These are phyloP conservation scores for Heliconius erato DNA, from an alignment of 2,888 invertebrate species.

Conservation along the genomic window DNA sequence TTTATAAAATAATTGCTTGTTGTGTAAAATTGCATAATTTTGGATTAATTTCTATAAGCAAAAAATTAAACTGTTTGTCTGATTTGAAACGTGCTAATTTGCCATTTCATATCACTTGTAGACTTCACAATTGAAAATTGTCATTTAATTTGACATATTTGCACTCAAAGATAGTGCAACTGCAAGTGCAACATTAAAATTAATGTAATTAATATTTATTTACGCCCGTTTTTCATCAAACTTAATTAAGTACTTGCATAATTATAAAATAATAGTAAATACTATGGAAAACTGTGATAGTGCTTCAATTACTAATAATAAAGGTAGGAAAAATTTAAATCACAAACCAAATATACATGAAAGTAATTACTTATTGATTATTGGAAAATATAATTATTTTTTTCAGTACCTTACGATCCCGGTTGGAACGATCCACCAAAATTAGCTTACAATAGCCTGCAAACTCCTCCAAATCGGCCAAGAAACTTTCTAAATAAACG, in stretches of 20 bases:
- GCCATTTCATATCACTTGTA: background rate
- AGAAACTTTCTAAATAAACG: constrained; percentile 83
- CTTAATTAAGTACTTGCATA: background rate
- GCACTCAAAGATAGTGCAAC: background rate
- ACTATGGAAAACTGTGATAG: constrained; percentile 62
- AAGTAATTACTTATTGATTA: background rate
- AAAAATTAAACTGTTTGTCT: too few species aligned
- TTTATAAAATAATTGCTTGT: too few species aligned
- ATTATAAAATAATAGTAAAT: background rate
- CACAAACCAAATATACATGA: background rate
- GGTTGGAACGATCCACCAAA: constrained; percentile 87
- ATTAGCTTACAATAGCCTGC: constrained; percentile 77
- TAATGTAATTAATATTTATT: constrained; percentile 1
- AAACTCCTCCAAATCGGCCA: constrained; percentile 73
- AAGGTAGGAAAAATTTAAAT: constrained; percentile 57
- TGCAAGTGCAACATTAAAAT: background rate
- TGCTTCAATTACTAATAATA: constrained; percentile 53
- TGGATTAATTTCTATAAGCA: too few species aligned
- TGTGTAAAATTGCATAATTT: too few species aligned
- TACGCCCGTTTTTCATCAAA: background rate
- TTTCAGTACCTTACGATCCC: constrained; percentile 79
- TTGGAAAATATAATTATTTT: constrained; percentile 29
- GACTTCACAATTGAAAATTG: background rate
- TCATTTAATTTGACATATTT: constrained; percentile 20
- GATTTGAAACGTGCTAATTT: too few species aligned